Base-by-base conservation (phyloP, 2,888 invertebrate species). In the Erebia palarica region DNA sequence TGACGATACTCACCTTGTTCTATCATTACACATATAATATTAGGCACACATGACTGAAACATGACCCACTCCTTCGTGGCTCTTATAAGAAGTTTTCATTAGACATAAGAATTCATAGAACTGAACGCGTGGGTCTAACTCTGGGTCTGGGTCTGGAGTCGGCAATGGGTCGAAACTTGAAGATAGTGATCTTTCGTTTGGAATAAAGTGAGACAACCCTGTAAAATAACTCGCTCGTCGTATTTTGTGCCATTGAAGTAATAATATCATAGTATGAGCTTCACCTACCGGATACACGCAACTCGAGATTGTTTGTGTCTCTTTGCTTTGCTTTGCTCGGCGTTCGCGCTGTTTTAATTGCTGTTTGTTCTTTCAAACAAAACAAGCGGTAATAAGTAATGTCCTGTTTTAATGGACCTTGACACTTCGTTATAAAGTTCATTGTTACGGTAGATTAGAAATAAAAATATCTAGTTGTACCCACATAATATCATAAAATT, bases 211-310 rank as follows among this genome's bases (percentile, higher is more conserved):
- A 36, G 36, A 36, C 55, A 75, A 49, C 72, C 72, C 73, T 75
- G 61, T 58, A 49, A 59, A 66, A 69, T 63, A 64, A 68, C 68
- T 71, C 70, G 66, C 70, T 72, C 73, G 64, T 67, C 81, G 84
- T 84, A 85, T 88, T 88, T 86, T 84, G 83, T 86, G 81, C 83
- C 78, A 83, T 83, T 86, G 81, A 83, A 86, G 86, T 88, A 87
- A 86, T 86, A 82, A 82, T 83, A 84, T 84, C 80, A 75, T 78
- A 75, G 76, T 74, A 67, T 78, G 78, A 78, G 80, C 78, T 79
- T 79, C 78, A 76, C 79, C 76, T 76, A 74, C 78, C 79, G 81
- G 80, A 83, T 81, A 81, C 80, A 76, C 78, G 81, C 81, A 82
- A 84, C 72, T 73, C 73, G 81, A 81, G 74, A 72, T 66, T 71